Base-by-base conservation (phyloP, 2,797 vertebrate genomes). In the Tympanoctomys barrerae region DNA sequence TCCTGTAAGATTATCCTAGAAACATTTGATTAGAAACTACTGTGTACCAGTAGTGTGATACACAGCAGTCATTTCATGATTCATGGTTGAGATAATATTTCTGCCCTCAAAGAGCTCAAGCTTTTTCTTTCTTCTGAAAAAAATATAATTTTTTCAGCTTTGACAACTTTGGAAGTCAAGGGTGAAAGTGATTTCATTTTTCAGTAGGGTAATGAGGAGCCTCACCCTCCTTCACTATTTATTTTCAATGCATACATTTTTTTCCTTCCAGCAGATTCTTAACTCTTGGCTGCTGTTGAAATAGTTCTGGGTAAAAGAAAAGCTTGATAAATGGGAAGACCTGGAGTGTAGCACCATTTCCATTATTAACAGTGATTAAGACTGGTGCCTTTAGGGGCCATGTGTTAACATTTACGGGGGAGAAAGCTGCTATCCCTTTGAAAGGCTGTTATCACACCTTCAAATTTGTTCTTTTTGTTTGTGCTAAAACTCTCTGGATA, bases 141-240 rank as follows among this genome's bases (percentile, higher is more conserved):
- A 13, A 26, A 84, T 28, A 11, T 6, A 28, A 28, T 57, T 18
- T 0, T 54, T 57, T 46, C 42, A 92, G 36, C 12, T 57, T 28
- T 91, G 77, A 77, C 31, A 57, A 54, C 0, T 36, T 64, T 54
- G 36, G 87, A 91, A 68, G 28, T 73, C 26, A 5, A 26, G n/a
- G 54, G 33, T 68, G 68, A 83, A 84, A 88, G 12, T 36, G 14
- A 79, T 75, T 62, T 95, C 24, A 21, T 62, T 70, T 80, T 95
- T 61, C 66, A 92, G 24, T 26, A 64, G 1, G 0, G 79, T 62
- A 89, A 70, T 62, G 42, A 70, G 82, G 75, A 57, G 1, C 18
- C 28, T 82, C 28, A 13, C 28, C 9, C 3, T 88, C 57, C 24
- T 9, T 62, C 6, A 10, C 70, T 86, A 13, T 82, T 80, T 42